A percentile compares a stretch with the other conserved stretches of the same genome.
Conservation (phyloP, 2,888 invertebrate species). For the Drosophila kuntzei region DNA sequence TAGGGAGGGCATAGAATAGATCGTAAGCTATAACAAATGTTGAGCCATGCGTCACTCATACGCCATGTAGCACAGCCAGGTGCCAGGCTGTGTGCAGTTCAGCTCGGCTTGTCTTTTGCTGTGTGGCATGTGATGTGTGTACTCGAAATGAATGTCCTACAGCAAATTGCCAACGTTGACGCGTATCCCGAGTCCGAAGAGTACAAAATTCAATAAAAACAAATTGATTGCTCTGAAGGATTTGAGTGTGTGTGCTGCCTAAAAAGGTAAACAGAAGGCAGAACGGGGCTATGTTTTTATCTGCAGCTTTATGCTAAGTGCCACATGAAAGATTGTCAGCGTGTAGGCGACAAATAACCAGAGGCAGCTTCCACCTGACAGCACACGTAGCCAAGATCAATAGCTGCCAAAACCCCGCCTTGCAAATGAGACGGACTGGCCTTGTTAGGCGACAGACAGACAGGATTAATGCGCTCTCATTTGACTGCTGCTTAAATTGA, state of each 20-base stretch:
- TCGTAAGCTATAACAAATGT: conserved; percentile 69
- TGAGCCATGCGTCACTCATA: conserved; percentile 76
- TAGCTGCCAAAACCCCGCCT: conserved; percentile 9
- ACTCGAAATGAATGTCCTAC: conserved; percentile 67
- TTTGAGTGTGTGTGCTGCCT: conserved; percentile 58
- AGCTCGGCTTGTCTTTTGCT: conserved; percentile 9
- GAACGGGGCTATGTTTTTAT: conserved; percentile 23
- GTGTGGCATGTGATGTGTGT: conserved; percentile 56
- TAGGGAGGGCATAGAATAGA: conserved; percentile 29
- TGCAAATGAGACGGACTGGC: conserved; percentile 34
- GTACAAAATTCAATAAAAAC: conserved; percentile 76
- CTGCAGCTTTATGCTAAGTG: conserved; percentile 66
- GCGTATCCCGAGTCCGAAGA: conserved; percentile 20
- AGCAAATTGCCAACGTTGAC: conserved; percentile 55
- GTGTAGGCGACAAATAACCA: conserved; percentile 56
- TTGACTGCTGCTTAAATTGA: conserved; percentile 59
- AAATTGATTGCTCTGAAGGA: conserved; percentile 76
- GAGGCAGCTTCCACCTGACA: conserved; percentile 28
- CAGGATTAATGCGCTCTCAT: conserved; percentile 70
- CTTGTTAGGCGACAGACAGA: conserved; percentile 33
- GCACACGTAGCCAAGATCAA: conserved; percentile 41
- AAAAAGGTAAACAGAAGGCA: conserved; percentile 62
- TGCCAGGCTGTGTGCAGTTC: conserved; percentile 2
- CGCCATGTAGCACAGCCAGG: conserved; percentile 57
- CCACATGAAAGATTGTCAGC: conserved; percentile 67